A percentile compares a stretch with the other conserved stretches of the same genome.
phyloP scores from a whole-genome alignment of 2,113 vertebrate genomes.

The Mus spicilegus region DNA sequence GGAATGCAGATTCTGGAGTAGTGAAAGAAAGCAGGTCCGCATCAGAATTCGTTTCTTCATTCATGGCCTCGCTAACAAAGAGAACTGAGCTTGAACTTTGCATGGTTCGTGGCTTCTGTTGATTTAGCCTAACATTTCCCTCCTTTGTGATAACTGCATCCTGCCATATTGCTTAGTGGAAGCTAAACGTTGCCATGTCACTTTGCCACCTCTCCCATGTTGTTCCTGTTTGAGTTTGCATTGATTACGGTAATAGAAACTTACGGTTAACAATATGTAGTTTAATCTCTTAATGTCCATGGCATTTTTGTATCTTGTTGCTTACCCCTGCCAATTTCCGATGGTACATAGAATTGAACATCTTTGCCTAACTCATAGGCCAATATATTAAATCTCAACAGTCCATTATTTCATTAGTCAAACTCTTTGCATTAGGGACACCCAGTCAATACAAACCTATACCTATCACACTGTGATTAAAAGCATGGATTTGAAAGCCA shows the following conservation, averaged over 20 bases:
- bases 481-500: not conserved
- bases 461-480: not conserved
- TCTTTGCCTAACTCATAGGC: conserved; percentile 3
- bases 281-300: conserved; percentile 7
- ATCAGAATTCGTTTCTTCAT: not conserved
- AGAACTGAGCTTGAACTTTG: not conserved
- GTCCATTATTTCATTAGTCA: not conserved
- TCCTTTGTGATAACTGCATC: conserved; percentile 16
- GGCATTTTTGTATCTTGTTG: not conserved
- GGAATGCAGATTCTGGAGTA: not conserved
- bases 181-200: not conserved
- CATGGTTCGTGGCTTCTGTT: not conserved
- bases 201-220: not conserved
- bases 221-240: not conserved
- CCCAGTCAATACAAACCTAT: conserved; percentile 6
- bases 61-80: not conserved
- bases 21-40: not conserved
- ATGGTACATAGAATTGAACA: not conserved
- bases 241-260: not conserved
- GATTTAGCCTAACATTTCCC: not conserved
- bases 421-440: conserved; percentile 24
- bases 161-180: not conserved
- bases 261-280: conserved; percentile 7
- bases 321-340: conserved; percentile 9
- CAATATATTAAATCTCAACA: not conserved